These are phyloP conservation scores for Premnoplex brunnescens DNA, from an alignment of 2,797 vertebrate genomes.

Conservation along the genomic window DNA sequence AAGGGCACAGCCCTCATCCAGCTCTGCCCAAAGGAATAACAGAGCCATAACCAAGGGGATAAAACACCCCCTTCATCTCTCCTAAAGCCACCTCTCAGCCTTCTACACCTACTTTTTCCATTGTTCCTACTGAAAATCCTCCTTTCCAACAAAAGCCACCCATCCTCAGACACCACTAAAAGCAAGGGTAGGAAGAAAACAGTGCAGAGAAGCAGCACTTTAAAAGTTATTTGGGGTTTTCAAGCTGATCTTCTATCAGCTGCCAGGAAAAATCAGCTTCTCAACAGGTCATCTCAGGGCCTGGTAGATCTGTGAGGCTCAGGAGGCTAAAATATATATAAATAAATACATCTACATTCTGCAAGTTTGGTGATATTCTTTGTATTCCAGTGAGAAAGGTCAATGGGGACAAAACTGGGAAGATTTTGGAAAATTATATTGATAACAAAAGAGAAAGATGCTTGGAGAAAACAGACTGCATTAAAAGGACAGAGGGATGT, in stretches of 20 bases:
- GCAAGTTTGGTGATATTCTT: not conserved
- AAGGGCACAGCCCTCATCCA: not conserved
- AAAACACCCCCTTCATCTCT: not conserved
- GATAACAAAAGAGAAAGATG: not conserved
- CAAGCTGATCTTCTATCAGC: not conserved
- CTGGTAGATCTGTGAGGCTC: not conserved
- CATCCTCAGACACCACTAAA: not conserved
- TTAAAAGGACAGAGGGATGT: not conserved
- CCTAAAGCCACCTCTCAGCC: not conserved
- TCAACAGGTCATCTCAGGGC: not conserved
- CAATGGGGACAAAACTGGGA: not conserved
- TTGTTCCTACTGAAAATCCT: not conserved
- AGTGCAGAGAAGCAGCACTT: not conserved
- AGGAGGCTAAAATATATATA: not conserved
- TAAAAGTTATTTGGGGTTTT: not conserved
- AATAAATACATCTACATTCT: not conserved
- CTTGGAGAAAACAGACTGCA: not conserved
- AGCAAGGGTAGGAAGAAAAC: not conserved
- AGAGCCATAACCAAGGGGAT: not conserved
- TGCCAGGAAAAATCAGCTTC: not conserved
- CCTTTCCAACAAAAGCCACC: not conserved
- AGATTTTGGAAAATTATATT: not conserved
- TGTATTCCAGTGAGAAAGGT: not conserved
- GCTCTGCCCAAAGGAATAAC: not conserved
- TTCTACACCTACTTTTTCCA: not conserved